Percentiles rank a stretch among this genome's conserved stretches.
Conservation (phyloP, 2,888 invertebrate species). For the Ennomos quercinarius region DNA sequence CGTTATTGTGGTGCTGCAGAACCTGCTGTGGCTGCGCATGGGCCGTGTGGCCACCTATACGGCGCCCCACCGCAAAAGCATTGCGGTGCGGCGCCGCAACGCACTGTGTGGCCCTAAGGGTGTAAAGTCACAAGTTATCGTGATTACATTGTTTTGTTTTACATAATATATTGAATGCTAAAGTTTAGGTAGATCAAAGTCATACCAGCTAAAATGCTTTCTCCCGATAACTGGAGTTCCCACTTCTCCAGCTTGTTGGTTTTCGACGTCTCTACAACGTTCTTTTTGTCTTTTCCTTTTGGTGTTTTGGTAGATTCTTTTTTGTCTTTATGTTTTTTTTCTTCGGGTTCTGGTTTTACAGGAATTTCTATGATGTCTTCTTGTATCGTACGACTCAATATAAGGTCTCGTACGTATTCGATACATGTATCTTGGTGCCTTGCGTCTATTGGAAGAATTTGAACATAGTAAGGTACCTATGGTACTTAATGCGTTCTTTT, state of each 20-base stretch:
- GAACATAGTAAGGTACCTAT: too few species aligned
- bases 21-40: too few species aligned
- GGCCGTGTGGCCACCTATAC: too few species aligned
- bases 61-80: too few species aligned
- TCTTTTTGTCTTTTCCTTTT: slow-evolving; percentile 50
- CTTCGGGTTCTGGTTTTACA: slow-evolving; percentile 31
- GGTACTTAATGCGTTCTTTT: too few species aligned
- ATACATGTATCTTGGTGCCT: slow-evolving; percentile 71
- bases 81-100: too few species aligned
- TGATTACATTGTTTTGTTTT: too few species aligned
- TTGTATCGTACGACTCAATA: slow-evolving; percentile 44
- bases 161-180: too few species aligned
- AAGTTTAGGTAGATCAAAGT: background rate
- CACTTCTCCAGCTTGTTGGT: slow-evolving; percentile 51
- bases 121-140: too few species aligned
- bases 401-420: slow-evolving; percentile 55
- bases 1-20: too few species aligned
- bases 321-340: slow-evolving; percentile 31
- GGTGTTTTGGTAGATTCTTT: slow-evolving; percentile 46
- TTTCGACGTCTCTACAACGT: slow-evolving; percentile 44
- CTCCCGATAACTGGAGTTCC: slow-evolving; percentile 55
- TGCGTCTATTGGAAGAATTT: slow-evolving; percentile 52
- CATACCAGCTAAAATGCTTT: slow-evolving; percentile 61
- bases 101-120: too few species aligned
- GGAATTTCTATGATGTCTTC: slow-evolving; percentile 30